A percentile compares a stretch with the other conserved stretches of the same genome.
Evolutionary conservation across 2,888 invertebrate genomes (phyloP).

Genomic region (Diachrysia chrysitis): DNA sequence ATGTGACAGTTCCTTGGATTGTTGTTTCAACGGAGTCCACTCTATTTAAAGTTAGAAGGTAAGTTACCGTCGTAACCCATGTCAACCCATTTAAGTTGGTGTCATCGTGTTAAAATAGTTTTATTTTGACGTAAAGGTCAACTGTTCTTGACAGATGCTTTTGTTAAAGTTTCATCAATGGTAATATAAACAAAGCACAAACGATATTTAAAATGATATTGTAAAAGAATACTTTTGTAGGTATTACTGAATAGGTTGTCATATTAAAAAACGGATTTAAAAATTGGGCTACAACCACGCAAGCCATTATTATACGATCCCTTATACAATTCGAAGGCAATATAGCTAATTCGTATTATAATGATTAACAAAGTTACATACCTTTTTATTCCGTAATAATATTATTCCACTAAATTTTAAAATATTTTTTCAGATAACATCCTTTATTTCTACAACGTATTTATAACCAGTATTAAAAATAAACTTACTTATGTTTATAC

Average conservation of each 20-base stretch:
- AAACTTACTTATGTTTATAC: not conserved
- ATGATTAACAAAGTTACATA: too few relatives aligned
- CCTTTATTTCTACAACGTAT: not conserved
- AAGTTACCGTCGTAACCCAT: constrained; percentile 43
- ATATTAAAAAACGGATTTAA: too few relatives aligned
- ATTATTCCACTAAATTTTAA: too few relatives aligned
- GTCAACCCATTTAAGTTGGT: constrained; percentile 41
- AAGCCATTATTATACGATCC: too few relatives aligned
- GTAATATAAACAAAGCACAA: not conserved
- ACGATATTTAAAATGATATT: not conserved
- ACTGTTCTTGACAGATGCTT: constrained; percentile 31
- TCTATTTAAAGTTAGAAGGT: constrained; percentile 63
- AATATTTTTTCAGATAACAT: not conserved
- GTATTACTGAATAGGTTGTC: too few relatives aligned
- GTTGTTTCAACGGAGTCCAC: constrained; percentile 38
- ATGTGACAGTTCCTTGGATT: constrained; percentile 44
- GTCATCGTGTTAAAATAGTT: constrained; percentile 30
- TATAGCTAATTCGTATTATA: too few relatives aligned
- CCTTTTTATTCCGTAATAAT: too few relatives aligned
- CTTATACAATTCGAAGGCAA: too few relatives aligned
- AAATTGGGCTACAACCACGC: too few relatives aligned
- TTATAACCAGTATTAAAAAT: not conserved
- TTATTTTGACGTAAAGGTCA: constrained; percentile 25
- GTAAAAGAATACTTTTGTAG: not conserved
- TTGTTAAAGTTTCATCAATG: constrained; percentile 26